Percentiles rank a stretch among this genome's conserved stretches.
Conservation (phyloP, 2,797 vertebrate species). For the Nyctalus aviator region DNA sequence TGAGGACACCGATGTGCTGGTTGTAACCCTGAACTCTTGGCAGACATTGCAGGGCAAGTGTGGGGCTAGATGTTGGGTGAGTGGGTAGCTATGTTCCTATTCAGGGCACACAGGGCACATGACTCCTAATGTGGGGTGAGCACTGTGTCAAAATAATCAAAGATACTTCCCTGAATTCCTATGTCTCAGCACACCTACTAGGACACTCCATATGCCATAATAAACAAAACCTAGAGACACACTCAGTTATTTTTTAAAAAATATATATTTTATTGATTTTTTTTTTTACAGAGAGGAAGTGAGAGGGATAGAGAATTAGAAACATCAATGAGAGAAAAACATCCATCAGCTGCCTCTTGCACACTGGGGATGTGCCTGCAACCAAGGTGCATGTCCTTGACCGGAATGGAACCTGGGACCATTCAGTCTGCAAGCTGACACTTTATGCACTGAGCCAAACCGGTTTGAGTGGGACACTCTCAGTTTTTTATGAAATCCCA, state of each 20-base stretch:
- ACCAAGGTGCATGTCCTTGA: too few relatives aligned
- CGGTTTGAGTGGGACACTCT: neutral
- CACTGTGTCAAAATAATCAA: constrained; percentile 3
- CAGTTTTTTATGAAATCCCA: constrained; percentile 2
- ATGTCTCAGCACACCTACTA: neutral
- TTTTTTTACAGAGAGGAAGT: too few relatives aligned
- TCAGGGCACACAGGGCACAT: neutral
- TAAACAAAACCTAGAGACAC: neutral
- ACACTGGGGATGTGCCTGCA: too few relatives aligned
- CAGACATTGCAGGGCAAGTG: neutral
- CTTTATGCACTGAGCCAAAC: too few relatives aligned
- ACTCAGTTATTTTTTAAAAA: neutral
- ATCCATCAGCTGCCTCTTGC: too few relatives aligned
- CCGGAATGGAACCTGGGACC: too few relatives aligned
- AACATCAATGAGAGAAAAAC: too few relatives aligned
- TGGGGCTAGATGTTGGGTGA: neutral
- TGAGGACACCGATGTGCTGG: neutral
- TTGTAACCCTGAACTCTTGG: neutral
- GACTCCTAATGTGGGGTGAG: neutral
- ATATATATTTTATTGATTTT: too few relatives aligned
- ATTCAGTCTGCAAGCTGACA: too few relatives aligned
- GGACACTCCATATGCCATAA: neutral
- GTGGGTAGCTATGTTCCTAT: neutral
- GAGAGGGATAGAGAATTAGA: too few relatives aligned
- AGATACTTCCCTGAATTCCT: neutral